Evolutionary conservation across 2,888 invertebrate genomes (phyloP), one percentile per base, ranked within the genome.

Genomic region (Phyto melanocephala): DNA sequence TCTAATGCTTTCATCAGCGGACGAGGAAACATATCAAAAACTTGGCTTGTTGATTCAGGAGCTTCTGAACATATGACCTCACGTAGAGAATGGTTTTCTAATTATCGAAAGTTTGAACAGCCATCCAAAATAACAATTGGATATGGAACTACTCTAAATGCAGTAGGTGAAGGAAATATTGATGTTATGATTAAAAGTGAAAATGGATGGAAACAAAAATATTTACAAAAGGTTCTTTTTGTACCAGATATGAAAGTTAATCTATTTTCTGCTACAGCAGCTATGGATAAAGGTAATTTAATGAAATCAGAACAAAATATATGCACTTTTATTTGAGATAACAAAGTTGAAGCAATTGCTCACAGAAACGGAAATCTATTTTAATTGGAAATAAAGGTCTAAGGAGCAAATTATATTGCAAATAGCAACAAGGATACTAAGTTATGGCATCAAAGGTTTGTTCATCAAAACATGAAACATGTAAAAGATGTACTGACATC

Each of bases 211-310:
- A 47, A 65, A 24, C 24, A 37, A 28, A 54, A 67, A 54, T 67
- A n/a, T 52, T 67, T 67, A 13, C 40, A 76, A 67, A 67, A 67
- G 3, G 28, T 65, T 45, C 8, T 52, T 1, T 76, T 67, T 50
- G 67, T 68, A 56, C 67, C 68, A 13, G 22, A 68, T 45, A 67
- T 67, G 10, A 67, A 50, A 50, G 50, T 67, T 17, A 68, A 76
- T 58, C 40, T 76, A n/a, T 76, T 76, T 65, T 75, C 65, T 13
- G 37, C 75, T 20, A 65, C 58, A 50, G 54, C 67, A 37, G 63
- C 45, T 13, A 67, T 45, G 58, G 58, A 67, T 5, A 47, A 76
- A 50, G 68, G 76, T 1, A 60, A 68, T 50, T 40, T n/a, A n/a
- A n/a, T n/a, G n/a, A n/a, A n/a, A n/a, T n/a, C n/a, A n/a, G n/a